Evolutionary conservation across 2,797 vertebrate genomes (phyloP).

Genomic region (Eptatretus atami): DNA sequence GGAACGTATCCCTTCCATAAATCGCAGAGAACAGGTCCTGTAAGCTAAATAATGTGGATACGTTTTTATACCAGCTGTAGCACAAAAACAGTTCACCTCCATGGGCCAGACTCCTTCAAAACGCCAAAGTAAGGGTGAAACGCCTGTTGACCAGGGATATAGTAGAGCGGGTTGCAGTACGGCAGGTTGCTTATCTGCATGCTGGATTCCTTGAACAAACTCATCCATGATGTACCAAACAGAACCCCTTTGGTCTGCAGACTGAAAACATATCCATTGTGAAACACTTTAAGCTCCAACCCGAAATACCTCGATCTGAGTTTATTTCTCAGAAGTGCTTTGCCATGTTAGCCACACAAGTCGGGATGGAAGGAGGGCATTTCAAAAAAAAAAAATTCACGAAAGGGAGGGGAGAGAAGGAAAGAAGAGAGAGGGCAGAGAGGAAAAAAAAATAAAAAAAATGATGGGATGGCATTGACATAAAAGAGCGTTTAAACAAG

Average conservation of each 20-base stretch:
- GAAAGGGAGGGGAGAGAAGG: too few relatives aligned
- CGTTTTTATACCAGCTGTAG: background rate
- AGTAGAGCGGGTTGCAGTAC: slow-evolving; percentile 45
- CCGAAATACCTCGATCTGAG: too few relatives aligned
- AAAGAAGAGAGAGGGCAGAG: too few relatives aligned
- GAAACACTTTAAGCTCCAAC: too few relatives aligned
- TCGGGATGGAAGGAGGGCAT: too few relatives aligned
- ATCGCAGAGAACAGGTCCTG: background rate
- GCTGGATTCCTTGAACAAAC: slow-evolving; percentile 55
- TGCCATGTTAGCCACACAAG: too few relatives aligned
- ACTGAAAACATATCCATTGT: slow-evolving; percentile 15
- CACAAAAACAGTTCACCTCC: slow-evolving; percentile 23
- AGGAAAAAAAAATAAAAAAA: too few relatives aligned
- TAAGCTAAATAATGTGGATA: background rate
- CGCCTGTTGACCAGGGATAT: slow-evolving; percentile 26
- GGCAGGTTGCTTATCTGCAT: slow-evolving; percentile 33
- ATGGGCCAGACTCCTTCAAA: slow-evolving; percentile 33
- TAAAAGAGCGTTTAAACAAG: too few relatives aligned
- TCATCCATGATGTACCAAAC: slow-evolving; percentile 96
- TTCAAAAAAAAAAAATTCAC: too few relatives aligned
- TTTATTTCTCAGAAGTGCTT: too few relatives aligned
- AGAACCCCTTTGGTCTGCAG: slow-evolving; percentile 52
- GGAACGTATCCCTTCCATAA: too few relatives aligned
- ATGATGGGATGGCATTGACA: too few relatives aligned
- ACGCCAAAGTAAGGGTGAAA: slow-evolving; percentile 58